Percentiles rank a stretch among this genome's conserved stretches.
Evolutionary conservation across 2,797 vertebrate genomes (phyloP).

Genomic region (Hephaestus fuliginosus): DNA sequence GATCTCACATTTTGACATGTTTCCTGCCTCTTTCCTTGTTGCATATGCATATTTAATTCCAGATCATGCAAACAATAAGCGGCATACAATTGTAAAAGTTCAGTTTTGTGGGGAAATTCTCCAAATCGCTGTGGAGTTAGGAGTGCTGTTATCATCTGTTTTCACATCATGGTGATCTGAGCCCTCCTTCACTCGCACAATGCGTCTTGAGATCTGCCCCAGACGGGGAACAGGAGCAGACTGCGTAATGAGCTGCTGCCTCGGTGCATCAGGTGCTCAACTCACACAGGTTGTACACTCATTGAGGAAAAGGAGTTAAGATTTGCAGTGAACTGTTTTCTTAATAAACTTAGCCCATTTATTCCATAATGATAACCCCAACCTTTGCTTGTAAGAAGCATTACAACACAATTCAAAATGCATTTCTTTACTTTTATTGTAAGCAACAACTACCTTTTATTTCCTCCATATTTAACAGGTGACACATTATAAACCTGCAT

Average conservation of each 20-base stretch:
- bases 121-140: background rate
- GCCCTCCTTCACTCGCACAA: too few relatives aligned
- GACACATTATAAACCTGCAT: background rate
- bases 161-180: background rate
- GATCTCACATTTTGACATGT: background rate
- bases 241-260: too few relatives aligned
- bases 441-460: background rate
- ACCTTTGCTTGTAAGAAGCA: background rate
- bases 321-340: too few relatives aligned
- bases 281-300: too few relatives aligned
- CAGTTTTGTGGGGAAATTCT: background rate
- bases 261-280: too few relatives aligned
- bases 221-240: too few relatives aligned
- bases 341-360: too few relatives aligned
- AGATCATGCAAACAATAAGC: too few relatives aligned
- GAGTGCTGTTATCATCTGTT: background rate
- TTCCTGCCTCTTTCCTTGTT: background rate
- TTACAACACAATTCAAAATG: too few relatives aligned
- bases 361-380: background rate
- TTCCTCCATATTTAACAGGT: background rate
- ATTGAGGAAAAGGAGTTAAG: too few relatives aligned
- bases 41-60: background rate
- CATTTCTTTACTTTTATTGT: too few relatives aligned
- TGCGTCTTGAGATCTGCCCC: too few relatives aligned
- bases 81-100: background rate